These are phyloP conservation scores for Drosophila teissieri DNA, from an alignment of 1,140 invertebrate genomes.

Conservation along the genomic window DNA sequence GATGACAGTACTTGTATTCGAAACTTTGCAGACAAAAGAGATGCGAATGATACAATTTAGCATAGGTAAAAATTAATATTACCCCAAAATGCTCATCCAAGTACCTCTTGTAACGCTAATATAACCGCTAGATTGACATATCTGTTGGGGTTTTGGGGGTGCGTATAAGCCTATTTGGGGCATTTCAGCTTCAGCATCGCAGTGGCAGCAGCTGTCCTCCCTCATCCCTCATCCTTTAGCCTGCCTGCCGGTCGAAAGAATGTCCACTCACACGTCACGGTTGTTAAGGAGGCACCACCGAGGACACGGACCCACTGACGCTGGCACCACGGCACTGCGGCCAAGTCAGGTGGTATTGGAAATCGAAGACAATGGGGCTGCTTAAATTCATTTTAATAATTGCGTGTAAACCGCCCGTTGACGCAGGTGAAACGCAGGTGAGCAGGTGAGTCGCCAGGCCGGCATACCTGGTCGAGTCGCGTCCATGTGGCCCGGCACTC, in stretches of 20 bases:
- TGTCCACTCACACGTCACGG: constrained; percentile 35
- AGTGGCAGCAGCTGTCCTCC: constrained; percentile 16
- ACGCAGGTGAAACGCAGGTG: constrained; percentile 38
- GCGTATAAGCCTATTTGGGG: constrained; percentile 30
- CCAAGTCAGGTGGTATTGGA: constrained; percentile 32
- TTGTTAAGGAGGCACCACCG: constrained; percentile 6
- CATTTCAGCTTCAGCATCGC: constrained; percentile 28
- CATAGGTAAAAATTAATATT: too few relatives aligned
- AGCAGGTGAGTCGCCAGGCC: constrained; percentile 6
- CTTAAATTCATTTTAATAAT: constrained; percentile 57
- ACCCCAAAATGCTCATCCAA: too few relatives aligned
- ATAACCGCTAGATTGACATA: neutral
- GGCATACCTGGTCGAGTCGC: constrained; percentile 32
- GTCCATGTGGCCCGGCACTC: constrained; percentile 36
- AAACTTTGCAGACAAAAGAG: too few relatives aligned
- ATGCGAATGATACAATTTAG: too few relatives aligned
- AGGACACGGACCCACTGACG: constrained; percentile 10
- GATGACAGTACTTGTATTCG: too few relatives aligned
- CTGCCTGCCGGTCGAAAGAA: constrained; percentile 29
- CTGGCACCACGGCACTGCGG: neutral
- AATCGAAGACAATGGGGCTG: constrained; percentile 57
- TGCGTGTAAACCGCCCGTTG: constrained; percentile 59
- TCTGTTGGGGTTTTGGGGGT: constrained; percentile 1
- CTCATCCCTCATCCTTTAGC: constrained; percentile 11
- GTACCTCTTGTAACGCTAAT: too few relatives aligned